Conservation (phyloP, 2,888 invertebrate genomes). For the Nemotelus nigrinus region DNA sequence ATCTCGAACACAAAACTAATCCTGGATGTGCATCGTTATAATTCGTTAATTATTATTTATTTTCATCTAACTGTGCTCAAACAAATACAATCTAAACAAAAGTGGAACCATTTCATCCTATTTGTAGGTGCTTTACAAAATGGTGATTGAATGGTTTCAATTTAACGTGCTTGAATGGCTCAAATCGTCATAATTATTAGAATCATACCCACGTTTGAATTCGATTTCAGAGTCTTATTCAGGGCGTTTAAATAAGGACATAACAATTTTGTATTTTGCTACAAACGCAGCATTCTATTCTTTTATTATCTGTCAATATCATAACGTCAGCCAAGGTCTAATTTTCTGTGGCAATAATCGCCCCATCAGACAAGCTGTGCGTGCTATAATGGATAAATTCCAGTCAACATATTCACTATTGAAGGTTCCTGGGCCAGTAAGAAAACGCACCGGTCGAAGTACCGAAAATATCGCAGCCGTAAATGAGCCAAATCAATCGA, state of each 20-base stretch:
- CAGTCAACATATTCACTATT: background rate
- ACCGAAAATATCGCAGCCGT: conserved; percentile 21
- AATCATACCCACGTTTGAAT: no score
- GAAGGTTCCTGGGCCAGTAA: background rate
- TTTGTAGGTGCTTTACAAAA: no score
- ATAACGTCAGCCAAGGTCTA: background rate
- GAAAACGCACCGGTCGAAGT: background rate
- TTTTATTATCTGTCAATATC: background rate
- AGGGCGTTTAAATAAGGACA: conserved; percentile 19
- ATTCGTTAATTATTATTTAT: no score
- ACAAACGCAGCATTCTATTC: background rate
- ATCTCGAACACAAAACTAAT: no score
- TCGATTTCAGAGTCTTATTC: background rate
- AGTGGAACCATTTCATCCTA: no score
- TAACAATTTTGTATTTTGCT: conserved; percentile 14
- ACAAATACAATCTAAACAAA: no score
- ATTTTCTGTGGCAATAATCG: conserved; percentile 24
- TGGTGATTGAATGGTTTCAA: no score
- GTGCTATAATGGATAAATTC: conserved; percentile 15
- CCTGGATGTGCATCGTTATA: no score
- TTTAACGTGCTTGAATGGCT: no score
- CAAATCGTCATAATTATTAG: no score
- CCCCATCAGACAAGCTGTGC: conserved; percentile 5
- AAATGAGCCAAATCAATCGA: conserved; percentile 19
- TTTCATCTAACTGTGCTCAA: no score